Evolutionary conservation across 2,888 invertebrate species (phyloP).

Genomic region (Caenorhabditis imperialis): DNA sequence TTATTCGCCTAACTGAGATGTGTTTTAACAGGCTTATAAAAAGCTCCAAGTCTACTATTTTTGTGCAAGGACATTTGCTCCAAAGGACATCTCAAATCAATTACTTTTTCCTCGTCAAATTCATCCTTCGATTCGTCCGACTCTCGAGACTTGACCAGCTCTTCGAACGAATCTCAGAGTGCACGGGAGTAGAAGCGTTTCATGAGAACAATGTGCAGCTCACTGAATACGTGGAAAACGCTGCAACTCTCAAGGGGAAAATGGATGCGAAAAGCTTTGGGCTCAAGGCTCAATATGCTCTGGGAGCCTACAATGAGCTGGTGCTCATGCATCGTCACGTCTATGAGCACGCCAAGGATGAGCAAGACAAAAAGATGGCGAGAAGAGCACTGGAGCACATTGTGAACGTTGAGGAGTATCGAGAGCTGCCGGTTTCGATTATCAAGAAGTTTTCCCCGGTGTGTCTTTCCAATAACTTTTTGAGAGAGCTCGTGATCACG

Average conservation of each 20-base stretch:
- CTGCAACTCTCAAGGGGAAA: slow-evolving; percentile 85
- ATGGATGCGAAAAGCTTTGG: slow-evolving; percentile 57
- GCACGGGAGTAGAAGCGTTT: slow-evolving; percentile 91
- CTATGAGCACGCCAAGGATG: slow-evolving; percentile 18
- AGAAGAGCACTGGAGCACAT: slow-evolving; percentile 61
- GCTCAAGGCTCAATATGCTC: slow-evolving; percentile 85
- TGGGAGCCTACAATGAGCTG: slow-evolving; percentile 87
- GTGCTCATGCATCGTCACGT: slow-evolving; percentile 84
- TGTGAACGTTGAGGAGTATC: slow-evolving; percentile 72
- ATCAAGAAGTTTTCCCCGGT: slow-evolving; percentile 80
- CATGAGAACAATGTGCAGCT: slow-evolving; percentile 94
- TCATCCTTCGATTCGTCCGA: slow-evolving; percentile 42
- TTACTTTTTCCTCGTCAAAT: slow-evolving; percentile 52
- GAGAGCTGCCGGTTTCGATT: slow-evolving; percentile 65
- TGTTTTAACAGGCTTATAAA: slow-evolving; percentile 86
- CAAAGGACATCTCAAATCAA: slow-evolving; percentile 48
- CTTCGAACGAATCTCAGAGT: slow-evolving; percentile 78
- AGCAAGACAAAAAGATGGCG: slow-evolving; percentile 52
- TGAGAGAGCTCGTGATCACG: slow-evolving; percentile 79
- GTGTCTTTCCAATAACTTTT: slow-evolving; percentile 85
- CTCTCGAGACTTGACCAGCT: slow-evolving; percentile 11
- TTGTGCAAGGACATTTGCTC: slow-evolving; percentile 34
- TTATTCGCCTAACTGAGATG: slow-evolving; percentile 90
- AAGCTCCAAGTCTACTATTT: slow-evolving; percentile 38
- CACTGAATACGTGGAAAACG: slow-evolving; percentile 61